Evolutionary conservation across 2,888 invertebrate genomes (phyloP), one percentile per base, ranked within the genome.

Genomic region (Meghimatium bilineatum): DNA sequence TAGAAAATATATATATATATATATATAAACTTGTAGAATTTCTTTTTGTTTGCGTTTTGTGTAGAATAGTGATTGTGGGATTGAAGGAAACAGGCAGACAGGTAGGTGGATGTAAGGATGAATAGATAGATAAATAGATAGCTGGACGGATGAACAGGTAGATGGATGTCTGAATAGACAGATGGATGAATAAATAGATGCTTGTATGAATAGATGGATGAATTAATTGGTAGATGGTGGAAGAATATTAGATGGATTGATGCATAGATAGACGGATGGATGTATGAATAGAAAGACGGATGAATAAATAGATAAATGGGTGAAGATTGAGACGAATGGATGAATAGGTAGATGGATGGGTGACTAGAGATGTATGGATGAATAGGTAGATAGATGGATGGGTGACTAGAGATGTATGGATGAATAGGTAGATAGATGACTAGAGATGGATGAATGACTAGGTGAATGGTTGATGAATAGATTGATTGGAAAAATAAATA

Each of bases 261-360:
- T 74, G 72, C 52, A 80, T 56, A 80, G 34, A 80, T 56, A 80
- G 36, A 80, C 26, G 72, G 1, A 36, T 20, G 34, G 1, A 52
- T 20, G 20, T 3, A 69, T 23, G 34, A 8, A 69, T 20, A 36
- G 38, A 69, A 8, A 49, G 72, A 49, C 26, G 20, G 36, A 26
- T 20, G 23, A 20, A 56, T 56, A 56, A 23, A 56, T 20, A 12
- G 17, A 44, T 8, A 12, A 44, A 44, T 5, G 44, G 12, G 12
- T 44, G 6, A 8, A 12, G 5, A 12, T 8, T 8, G 5, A 12
- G 12, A 44, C 5, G 12, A 5, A 44, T 44, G 5, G 44, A 44
- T 12, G 12, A 44, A 44, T 12, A 44, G 44, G 12, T 44, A 44
- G 12, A 8, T 8, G 12, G 44, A 44, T 44, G 12, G n/a, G n/a